Evolutionary conservation across 1,140 invertebrate species (phyloP), one percentile per base, ranked within the genome.

Genomic region (Bombus confusus): DNA sequence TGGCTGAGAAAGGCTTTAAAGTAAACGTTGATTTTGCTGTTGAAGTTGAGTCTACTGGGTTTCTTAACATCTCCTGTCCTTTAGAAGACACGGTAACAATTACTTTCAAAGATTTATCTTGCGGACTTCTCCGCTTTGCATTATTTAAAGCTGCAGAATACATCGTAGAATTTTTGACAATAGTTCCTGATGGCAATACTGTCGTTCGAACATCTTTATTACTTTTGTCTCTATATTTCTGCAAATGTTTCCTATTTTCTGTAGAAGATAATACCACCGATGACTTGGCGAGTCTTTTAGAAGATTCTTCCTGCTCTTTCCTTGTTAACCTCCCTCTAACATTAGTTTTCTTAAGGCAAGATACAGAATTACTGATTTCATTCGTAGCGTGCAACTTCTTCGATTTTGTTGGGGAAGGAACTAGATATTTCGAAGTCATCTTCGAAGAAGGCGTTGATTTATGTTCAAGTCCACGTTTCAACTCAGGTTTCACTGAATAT

Each of bases 201-300:
- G 73, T 80, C 62, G 82, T 87, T n/a, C 68, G 76, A 39, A 41
- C 62, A 79, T 68, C 71, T 78, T 90, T 91, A 5, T 39, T 41
- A 47, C 94, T 90, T 39, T 87, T 92, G 3, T 91, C 87, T 78
- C 91, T 92, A 37, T 93, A 93, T 72, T 94, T 95, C 37, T 95
- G 95, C 39, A 96, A 91, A 3, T 95, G 96, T 91, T 96, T 96
- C 80, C 96, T 96, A 3, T 96, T 96, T 90, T 97, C 96, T 59
- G 96, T 96, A 4, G 96, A 96, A 52, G 96, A 94, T 3, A 97
- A 90, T 69, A 96, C 96, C 0, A 75, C 59, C 0, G 96, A 95
- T 6, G 95, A 95, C 87, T 94, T 95, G 41, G 93, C 93, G 12
- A 96, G 88, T 82, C 92, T 94, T 34, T 87, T 90, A 10, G 89